phyloP scores from a whole-genome alignment of 2,797 vertebrate species.

The Coilia nasus region DNA sequence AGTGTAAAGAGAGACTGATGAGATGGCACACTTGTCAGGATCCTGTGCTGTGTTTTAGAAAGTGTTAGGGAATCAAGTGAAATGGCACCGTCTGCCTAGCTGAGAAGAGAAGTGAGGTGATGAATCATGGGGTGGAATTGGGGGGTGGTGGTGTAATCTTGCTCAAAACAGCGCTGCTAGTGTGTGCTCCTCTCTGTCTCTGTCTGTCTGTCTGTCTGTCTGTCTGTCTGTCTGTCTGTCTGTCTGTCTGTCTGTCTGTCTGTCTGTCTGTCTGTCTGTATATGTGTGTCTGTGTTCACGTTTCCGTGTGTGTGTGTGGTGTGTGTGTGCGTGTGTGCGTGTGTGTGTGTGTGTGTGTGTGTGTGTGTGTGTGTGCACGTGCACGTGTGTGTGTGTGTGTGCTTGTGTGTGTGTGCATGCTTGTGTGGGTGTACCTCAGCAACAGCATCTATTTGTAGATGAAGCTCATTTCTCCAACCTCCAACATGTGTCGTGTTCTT shows the following conservation, averaged over 20 bases:
- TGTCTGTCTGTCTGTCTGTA: too few species aligned
- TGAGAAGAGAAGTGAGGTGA: conserved; percentile 5
- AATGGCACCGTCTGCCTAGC: conserved; percentile 25
- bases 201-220: too few species aligned
- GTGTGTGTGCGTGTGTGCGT: too few species aligned
- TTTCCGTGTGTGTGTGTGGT: too few species aligned
- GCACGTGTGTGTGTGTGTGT: background rate
- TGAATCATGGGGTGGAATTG: background rate
- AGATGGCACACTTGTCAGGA: background rate
- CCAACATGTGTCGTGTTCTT: background rate
- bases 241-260: too few species aligned
- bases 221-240: too few species aligned
- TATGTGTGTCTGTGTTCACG: too few species aligned
- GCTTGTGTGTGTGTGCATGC: background rate
- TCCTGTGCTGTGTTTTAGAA: background rate
- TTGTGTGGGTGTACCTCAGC: conserved; percentile 5
- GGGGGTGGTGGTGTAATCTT: background rate
- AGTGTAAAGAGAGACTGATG: background rate
- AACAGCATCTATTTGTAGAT: conserved; percentile 15
- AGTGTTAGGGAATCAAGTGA: conserved; percentile 34
- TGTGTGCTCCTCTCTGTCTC: conserved; percentile 13
- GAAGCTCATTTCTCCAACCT: background rate
- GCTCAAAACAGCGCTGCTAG: background rate
- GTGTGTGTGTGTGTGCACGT: too few species aligned
- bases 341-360: too few species aligned